A percentile compares a stretch with the other conserved stretches of the same genome.
phyloP scores from a whole-genome alignment of 2,797 vertebrate genomes.

The Paedocypris micromegethes region DNA sequence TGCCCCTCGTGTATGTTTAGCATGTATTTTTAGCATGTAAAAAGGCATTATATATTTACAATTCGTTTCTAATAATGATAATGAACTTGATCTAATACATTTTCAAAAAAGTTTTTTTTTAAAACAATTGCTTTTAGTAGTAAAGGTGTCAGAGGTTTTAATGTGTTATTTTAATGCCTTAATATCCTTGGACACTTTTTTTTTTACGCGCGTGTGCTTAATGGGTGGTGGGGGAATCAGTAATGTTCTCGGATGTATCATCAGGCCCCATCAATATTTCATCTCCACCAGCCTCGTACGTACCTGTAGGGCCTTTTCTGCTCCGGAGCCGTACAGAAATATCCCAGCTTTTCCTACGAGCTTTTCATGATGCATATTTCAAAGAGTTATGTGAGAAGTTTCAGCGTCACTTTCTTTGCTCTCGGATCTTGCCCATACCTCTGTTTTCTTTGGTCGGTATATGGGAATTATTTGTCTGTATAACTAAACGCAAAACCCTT shows the following conservation, averaged over 20 bases:
- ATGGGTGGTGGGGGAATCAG: neutral
- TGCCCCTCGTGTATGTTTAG: no score
- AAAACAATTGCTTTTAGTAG: neutral
- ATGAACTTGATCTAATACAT: no score
- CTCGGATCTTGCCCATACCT: no score
- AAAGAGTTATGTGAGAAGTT: constrained; percentile 31
- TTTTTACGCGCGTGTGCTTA: neutral
- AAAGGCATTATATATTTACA: no score
- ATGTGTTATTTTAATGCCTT: neutral
- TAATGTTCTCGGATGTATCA: constrained; percentile 41
- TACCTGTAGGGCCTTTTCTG: constrained; percentile 46
- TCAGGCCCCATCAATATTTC: constrained; percentile 46
- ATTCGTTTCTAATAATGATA: no score
- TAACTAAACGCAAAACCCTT: no score
- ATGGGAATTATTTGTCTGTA: no score
- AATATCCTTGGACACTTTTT: neutral
- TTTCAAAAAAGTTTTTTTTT: no score
- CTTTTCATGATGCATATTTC: constrained; percentile 48
- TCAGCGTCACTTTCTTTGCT: neutral
- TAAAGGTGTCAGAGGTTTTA: neutral
- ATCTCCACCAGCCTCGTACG: constrained; percentile 35
- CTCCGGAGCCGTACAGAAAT: constrained; percentile 42
- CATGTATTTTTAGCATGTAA: no score
- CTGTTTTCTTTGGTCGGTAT: no score
- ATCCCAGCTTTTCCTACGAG: constrained; percentile 12